phyloP scores from a whole-genome alignment of 1,140 invertebrate genomes.

The Penaeus chinensis region DNA sequence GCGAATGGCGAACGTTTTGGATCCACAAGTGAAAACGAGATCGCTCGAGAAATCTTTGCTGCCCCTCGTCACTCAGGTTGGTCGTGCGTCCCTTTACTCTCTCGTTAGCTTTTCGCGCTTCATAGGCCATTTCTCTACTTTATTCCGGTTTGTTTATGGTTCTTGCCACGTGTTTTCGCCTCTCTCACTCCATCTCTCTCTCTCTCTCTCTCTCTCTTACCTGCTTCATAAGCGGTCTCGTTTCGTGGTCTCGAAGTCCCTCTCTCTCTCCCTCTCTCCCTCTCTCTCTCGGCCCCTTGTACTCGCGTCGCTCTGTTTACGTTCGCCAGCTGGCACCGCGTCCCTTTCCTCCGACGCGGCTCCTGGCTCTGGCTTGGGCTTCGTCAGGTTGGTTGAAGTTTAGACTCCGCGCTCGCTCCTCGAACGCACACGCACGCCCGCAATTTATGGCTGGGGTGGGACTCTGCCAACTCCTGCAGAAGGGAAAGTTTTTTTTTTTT shows the following conservation, averaged over 20 bases:
- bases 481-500: too few relatives aligned
- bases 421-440: too few relatives aligned
- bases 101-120: too few relatives aligned
- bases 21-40: slow-evolving; percentile 42
- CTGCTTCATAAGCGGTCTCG: too few relatives aligned
- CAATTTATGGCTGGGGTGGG: too few relatives aligned
- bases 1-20: slow-evolving; percentile 12
- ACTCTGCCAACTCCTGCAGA: too few relatives aligned
- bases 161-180: not conserved
- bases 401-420: too few relatives aligned
- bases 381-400: too few relatives aligned
- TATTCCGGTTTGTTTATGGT: not conserved
- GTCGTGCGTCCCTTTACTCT: not conserved
- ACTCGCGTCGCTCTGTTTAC: too few relatives aligned
- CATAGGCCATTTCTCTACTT: not conserved
- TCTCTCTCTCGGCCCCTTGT: too few relatives aligned
- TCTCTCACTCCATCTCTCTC: not conserved
- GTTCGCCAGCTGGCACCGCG: slow-evolving; percentile 34
- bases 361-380: not conserved
- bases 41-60: slow-evolving; percentile 40
- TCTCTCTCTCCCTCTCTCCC: too few relatives aligned
- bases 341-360: not conserved
- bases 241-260: too few relatives aligned
- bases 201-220: not conserved
- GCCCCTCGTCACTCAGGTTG: slow-evolving; percentile 46